Evolutionary conservation across 2,888 invertebrate genomes (phyloP).

Genomic region (Cerceris rybyensis): DNA sequence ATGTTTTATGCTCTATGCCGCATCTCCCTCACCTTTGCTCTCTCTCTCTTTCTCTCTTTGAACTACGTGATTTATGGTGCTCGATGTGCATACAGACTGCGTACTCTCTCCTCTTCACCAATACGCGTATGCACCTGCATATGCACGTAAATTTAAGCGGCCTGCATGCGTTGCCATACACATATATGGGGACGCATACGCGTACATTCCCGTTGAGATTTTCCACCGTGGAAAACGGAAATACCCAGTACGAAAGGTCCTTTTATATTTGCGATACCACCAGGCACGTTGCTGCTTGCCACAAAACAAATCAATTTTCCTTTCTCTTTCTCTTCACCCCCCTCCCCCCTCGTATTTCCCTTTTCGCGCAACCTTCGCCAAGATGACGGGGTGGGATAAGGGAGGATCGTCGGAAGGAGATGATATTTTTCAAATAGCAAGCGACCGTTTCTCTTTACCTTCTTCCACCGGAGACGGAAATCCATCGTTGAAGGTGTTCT

Average conservation of each 20-base stretch:
- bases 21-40: slow-evolving; percentile 25
- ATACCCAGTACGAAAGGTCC: slow-evolving; percentile 45
- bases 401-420: slow-evolving; percentile 23
- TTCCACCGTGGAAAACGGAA: slow-evolving; percentile 51
- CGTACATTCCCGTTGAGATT: slow-evolving; percentile 50
- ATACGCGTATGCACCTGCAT: slow-evolving; percentile 9
- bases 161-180: slow-evolving; percentile 2
- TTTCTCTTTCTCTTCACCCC: neutral
- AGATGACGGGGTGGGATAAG: slow-evolving; percentile 10
- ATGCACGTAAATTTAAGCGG: slow-evolving; percentile 13
- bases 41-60: slow-evolving; percentile 14
- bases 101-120: slow-evolving; percentile 26
- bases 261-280: slow-evolving; percentile 22
- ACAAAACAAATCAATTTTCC: slow-evolving; percentile 54
- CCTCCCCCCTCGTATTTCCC: neutral
- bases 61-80: slow-evolving; percentile 64
- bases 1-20: slow-evolving; percentile 60
- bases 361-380: neutral
- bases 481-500: slow-evolving; percentile 19
- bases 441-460: slow-evolving; percentile 11
- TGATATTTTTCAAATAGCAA: slow-evolving; percentile 48
- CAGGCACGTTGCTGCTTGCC: neutral
- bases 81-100: slow-evolving; percentile 49
- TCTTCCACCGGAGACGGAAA: slow-evolving; percentile 12
- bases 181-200: neutral